Percentiles rank a stretch among this genome's conserved stretches.
Evolutionary conservation across 2,888 invertebrate genomes (phyloP).

Genomic region (Drosophila suboccidentalis): DNA sequence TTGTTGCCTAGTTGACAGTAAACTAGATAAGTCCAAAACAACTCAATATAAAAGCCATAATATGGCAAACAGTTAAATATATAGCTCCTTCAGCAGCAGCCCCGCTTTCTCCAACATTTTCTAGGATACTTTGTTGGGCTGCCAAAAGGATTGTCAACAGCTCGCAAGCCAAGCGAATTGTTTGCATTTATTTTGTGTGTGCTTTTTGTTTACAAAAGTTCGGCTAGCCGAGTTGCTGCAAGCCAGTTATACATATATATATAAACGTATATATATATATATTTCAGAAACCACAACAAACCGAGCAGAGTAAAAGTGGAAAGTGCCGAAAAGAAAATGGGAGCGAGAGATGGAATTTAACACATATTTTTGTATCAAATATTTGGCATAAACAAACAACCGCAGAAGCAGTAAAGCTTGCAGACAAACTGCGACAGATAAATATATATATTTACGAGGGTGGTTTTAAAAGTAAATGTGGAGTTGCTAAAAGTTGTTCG

Average conservation of each 20-base stretch:
- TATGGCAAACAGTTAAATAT: slow-evolving; percentile 76
- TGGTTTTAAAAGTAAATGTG: slow-evolving; percentile 1
- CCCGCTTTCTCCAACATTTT: slow-evolving; percentile 31
- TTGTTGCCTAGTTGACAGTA: slow-evolving; percentile 56
- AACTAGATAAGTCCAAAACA: slow-evolving; percentile 82
- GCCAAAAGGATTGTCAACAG: slow-evolving; percentile 72
- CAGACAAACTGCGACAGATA: slow-evolving; percentile 18
- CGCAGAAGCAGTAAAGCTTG: slow-evolving; percentile 40
- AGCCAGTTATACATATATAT: slow-evolving; percentile 28
- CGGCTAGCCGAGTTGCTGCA: slow-evolving; percentile 47
- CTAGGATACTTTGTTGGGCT: slow-evolving; percentile 45
- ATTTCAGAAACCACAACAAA: slow-evolving; percentile 51
- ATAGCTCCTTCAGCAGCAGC: slow-evolving; percentile 28
- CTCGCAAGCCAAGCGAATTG: slow-evolving; percentile 46
- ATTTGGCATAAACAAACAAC: slow-evolving; percentile 70
- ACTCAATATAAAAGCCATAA: slow-evolving; percentile 82
- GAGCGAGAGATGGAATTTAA: slow-evolving; percentile 55
- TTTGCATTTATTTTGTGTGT: slow-evolving; percentile 54
- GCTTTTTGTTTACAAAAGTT: slow-evolving; percentile 66
- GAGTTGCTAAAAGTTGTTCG: not conserved
- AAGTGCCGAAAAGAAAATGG: slow-evolving; percentile 21
- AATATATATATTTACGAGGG: slow-evolving; percentile 38
- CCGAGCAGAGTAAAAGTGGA: slow-evolving; percentile 6
- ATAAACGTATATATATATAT: slow-evolving; percentile 25
- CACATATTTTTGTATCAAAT: slow-evolving; percentile 78